These are phyloP conservation scores for Brachionus manjavacas DNA, from an alignment of 1,140 invertebrate species.

Conservation along the genomic window DNA sequence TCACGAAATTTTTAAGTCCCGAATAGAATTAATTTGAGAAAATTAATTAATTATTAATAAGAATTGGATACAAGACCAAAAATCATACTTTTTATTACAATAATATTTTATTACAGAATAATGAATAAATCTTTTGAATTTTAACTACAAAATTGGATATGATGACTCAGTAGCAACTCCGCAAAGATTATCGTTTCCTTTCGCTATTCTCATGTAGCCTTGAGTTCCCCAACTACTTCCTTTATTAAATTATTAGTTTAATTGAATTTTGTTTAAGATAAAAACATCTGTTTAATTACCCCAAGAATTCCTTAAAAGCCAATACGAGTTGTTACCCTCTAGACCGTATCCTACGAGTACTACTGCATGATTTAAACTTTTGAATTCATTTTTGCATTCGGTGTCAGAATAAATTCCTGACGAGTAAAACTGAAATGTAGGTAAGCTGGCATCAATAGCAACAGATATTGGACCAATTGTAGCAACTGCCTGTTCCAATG, in stretches of 20 bases:
- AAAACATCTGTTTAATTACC: conserved; percentile 51
- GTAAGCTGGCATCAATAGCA: conserved; percentile 79
- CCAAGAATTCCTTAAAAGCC: conserved; percentile 61
- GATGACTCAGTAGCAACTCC: conserved; percentile 33
- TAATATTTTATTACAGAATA: neutral
- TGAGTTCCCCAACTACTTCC: conserved; percentile 43
- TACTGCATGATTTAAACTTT: conserved; percentile 80
- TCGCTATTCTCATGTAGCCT: conserved; percentile 22
- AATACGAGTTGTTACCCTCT: conserved; percentile 2
- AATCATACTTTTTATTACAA: neutral
- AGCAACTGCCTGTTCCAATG: conserved; percentile 63
- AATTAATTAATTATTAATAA: too few species aligned
- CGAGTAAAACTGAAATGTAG: conserved; percentile 71
- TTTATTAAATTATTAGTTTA: neutral
- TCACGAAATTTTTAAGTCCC: too few species aligned
- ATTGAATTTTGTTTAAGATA: neutral
- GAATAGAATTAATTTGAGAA: too few species aligned
- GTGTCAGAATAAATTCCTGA: conserved; percentile 64
- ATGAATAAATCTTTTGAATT: neutral
- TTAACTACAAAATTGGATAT: conserved; percentile 27
- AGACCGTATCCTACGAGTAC: conserved; percentile 74
- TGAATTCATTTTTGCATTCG: conserved; percentile 63
- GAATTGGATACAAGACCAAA: too few species aligned
- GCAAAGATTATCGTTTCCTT: conserved; percentile 48
- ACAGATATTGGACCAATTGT: conserved; percentile 71